Conservation (phyloP, 2,797 vertebrate species). For the Cacajao melanocephalus region DNA sequence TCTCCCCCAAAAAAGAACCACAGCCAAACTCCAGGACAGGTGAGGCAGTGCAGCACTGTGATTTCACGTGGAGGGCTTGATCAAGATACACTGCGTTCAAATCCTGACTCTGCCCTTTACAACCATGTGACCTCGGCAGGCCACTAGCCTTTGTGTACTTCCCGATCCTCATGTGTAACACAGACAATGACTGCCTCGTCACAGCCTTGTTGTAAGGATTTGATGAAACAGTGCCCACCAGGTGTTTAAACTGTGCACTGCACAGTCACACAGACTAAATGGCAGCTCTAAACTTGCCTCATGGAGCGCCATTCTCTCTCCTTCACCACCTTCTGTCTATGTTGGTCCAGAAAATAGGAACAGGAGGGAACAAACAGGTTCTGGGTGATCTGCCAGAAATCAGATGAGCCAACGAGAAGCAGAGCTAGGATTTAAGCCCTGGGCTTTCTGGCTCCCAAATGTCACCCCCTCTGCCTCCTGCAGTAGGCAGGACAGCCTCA, state of each 20-base stretch:
- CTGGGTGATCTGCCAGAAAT: not conserved
- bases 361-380: not conserved
- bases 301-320: not conserved
- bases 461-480: not conserved
- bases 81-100: not conserved
- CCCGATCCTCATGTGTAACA: not conserved
- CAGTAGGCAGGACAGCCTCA: not conserved
- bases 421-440: not conserved
- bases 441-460: not conserved
- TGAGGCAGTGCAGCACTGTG: accelerated
- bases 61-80: not conserved
- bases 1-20: not conserved
- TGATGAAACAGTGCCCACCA: not conserved
- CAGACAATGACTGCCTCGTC: not conserved
- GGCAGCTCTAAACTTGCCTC: not conserved
- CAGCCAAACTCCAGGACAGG: not conserved
- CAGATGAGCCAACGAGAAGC: not conserved
- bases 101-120: not conserved
- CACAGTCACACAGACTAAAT: not conserved
- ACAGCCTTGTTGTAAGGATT: not conserved
- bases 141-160: accelerated
- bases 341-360: not conserved
- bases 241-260: not conserved
- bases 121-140: accelerated
- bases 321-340: not conserved